Conservation (phyloP, 64 coral and sea anemone genomes). For the Hydrozoanthus tunicans region DNA sequence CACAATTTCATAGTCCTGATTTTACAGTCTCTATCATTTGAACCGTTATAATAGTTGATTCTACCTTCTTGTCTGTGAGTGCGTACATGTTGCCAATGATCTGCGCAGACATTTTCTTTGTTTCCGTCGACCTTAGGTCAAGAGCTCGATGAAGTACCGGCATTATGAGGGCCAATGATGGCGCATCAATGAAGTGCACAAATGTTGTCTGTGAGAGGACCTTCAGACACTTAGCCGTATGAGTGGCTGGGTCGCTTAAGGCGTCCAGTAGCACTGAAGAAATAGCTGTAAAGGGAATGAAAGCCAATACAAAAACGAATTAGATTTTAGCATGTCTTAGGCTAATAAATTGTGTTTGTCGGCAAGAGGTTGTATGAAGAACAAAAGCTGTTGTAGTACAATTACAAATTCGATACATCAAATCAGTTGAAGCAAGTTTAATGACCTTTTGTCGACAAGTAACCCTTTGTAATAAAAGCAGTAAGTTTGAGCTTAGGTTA, state of each 20-base stretch:
- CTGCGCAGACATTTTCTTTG: slow-evolving; percentile 97
- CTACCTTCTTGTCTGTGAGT: slow-evolving; percentile 96
- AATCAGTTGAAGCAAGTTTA: no score
- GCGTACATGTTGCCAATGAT: slow-evolving; percentile 99
- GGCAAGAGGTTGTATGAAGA: no score
- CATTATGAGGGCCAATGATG: slow-evolving; percentile 98
- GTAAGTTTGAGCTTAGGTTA: no score
- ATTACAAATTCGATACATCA: no score
- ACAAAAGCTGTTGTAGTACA: no score
- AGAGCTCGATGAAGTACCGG: slow-evolving; percentile 92
- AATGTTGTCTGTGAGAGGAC: slow-evolving; percentile 89
- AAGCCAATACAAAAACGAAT: not conserved
- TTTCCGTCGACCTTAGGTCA: slow-evolving; percentile 83
- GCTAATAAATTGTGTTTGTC: no score
- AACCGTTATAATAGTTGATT: not conserved
- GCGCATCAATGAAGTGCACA: slow-evolving; percentile 97
- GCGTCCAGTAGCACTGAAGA: slow-evolving; percentile 91
- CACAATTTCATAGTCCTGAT: not conserved
- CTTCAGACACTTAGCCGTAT: slow-evolving; percentile 86
- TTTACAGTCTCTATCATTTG: not conserved
- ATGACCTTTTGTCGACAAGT: no score
- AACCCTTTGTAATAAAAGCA: no score
- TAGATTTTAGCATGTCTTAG: no score
- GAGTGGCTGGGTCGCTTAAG: slow-evolving; percentile 88
- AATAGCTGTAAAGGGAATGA: slow-evolving; percentile 64